A percentile compares a stretch with the other conserved stretches of the same genome.
Evolutionary conservation across 2,113 vertebrate genomes (phyloP).

Genomic region (Muscicapa adusta): DNA sequence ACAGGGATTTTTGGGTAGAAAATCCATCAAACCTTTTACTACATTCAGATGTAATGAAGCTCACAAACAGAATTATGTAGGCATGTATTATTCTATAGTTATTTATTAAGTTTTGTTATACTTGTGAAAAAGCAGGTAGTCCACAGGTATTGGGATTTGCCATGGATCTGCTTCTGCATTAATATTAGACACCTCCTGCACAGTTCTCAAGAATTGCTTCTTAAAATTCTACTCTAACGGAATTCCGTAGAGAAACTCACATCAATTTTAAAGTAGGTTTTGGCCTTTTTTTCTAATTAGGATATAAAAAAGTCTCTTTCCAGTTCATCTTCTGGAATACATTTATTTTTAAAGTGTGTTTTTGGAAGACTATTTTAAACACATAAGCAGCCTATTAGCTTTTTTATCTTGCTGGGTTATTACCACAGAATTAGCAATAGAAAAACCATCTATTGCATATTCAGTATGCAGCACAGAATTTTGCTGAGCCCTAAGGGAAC

Average conservation of each 20-base stretch:
- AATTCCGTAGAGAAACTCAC: background rate
- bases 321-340: constrained; percentile 5
- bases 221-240: background rate
- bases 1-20: background rate
- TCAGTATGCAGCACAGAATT: background rate
- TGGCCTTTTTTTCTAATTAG: background rate
- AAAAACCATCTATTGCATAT: background rate
- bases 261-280: background rate
- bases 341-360: constrained; percentile 10
- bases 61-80: background rate
- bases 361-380: constrained; percentile 23
- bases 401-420: constrained; percentile 33
- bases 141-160: background rate
- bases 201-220: background rate
- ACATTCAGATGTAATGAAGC: background rate
- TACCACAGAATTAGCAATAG: constrained; percentile 43
- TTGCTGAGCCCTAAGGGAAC: constrained; percentile 11
- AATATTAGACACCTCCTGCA: background rate
- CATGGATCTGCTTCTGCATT: background rate
- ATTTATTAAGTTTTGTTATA: background rate
- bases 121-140: background rate
- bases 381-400: background rate
- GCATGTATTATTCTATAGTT: background rate
- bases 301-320: background rate
- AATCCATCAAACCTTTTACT: background rate